Percentiles rank a stretch among this genome's conserved stretches.
These are phyloP conservation scores for Drosophila mercatorum DNA, from an alignment of 2,888 invertebrate genomes.

Conservation along the genomic window DNA sequence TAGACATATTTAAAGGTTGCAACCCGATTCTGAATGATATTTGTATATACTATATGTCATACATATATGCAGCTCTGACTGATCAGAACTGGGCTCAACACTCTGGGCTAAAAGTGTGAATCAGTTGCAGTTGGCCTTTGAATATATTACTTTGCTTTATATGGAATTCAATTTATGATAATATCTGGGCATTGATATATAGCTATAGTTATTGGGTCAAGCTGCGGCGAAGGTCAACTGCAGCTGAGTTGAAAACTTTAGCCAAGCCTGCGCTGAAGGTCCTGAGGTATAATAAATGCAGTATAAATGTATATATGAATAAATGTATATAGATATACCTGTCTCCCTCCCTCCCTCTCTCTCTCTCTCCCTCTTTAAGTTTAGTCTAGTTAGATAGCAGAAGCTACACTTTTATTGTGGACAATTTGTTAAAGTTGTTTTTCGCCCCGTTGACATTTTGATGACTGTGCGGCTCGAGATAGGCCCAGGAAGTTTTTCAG, in stretches of 20 bases:
- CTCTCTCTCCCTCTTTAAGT: too few relatives aligned
- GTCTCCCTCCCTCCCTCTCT: not conserved
- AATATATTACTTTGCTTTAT: too few relatives aligned
- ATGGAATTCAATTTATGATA: too few relatives aligned
- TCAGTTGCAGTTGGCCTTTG: not conserved
- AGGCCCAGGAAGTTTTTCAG: slow-evolving; percentile 43
- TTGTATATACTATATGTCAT: not conserved
- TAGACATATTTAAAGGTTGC: not conserved
- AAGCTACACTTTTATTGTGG: slow-evolving; percentile 36
- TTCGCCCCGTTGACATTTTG: slow-evolving; percentile 42
- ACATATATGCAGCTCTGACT: not conserved
- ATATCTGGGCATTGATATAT: not conserved
- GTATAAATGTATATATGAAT: not conserved
- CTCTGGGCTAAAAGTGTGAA: not conserved
- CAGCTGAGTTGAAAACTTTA: not conserved
- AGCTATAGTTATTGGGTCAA: not conserved
- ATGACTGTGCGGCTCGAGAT: slow-evolving; percentile 36
- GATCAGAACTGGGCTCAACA: not conserved
- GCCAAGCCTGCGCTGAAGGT: not conserved
- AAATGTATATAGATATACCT: too few relatives aligned
- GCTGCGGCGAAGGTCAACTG: not conserved
- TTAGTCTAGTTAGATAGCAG: slow-evolving; percentile 1
- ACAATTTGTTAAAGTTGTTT: slow-evolving; percentile 47
- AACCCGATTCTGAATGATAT: not conserved
- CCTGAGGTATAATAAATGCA: not conserved